Evolutionary conservation across 2,888 invertebrate genomes (phyloP), one percentile per base, ranked within the genome.

Genomic region (Apantesis nais): DNA sequence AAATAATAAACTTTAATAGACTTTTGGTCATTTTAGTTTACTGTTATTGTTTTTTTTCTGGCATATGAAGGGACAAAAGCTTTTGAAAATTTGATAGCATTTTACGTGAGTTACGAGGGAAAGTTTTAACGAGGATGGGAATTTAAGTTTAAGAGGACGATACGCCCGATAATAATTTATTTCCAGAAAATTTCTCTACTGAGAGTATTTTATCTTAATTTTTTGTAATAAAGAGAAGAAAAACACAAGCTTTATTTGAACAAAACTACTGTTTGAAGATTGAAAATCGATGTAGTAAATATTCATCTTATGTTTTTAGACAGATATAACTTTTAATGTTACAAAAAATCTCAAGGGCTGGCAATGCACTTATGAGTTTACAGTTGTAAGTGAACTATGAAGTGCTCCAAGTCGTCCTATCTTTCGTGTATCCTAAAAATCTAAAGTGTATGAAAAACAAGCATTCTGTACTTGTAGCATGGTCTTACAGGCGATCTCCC

Each of bases 1-100:
- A 84, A 85, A 85, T 84, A 83, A 85, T 86, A 81, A 83, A 85
- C 81, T 84, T 83, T 81, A 84, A 82, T 82, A 79, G 82, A 77
- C 78, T 82, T 75, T 75, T 78, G 78, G 77, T 77, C 79, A 83
- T 83, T 81, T 34, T 71, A 75, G 62, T 76, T 81, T 78, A 80
- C 74, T 80, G 83, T 76, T 78, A 77, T 81, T 58, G 58, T 58
- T 73, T 75, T 79, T 79, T 68, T 68, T 52, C 39, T 3, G 67
- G 66, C 70, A 72, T 67, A 81, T 74, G 74, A 74, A 76, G 64
- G 67, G 74, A 73, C 72, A 48, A 48, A 48, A 64, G 64, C 71
- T 74, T 74, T 71, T 74, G 72, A 81, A 81, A 78, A 76, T 83
- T 81, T 83, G 69, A 83, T 78, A 72, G 65, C 75, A 74, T 74